Base-by-base conservation (phyloP, 2,113 vertebrate species). In the Datnioides undecimradiatus region DNA sequence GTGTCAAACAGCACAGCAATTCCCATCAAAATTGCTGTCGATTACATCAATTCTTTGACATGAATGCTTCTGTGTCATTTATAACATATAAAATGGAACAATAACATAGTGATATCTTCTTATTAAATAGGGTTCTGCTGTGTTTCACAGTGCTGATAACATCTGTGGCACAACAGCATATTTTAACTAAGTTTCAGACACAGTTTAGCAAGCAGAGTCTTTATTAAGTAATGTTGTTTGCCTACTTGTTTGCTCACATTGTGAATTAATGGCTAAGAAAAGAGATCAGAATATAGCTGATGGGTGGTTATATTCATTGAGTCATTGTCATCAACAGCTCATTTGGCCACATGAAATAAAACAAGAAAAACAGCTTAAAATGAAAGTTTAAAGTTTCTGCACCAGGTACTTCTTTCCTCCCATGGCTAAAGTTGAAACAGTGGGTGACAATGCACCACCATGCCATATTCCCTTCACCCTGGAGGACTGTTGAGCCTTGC, bases 401-500 rank as follows among this genome's bases (percentile, higher is more conserved):
- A 38, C 13, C 68, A 38, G 49, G 17, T 66, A 43, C 14, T n/a
- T 71, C 43, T 43, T 49, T 43, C 25, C 55, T 51, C 17, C 34
- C 55, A 4, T 5, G 40, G 57, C 63, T 65, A 34, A 63, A 80
- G 25, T 31, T 31, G 19, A 72, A 70, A 51, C 62, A 62, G 31
- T 73, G 46, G 63, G 72, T 62, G 73, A 86, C 54, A 73, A 57
- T 62, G 14, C 57, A 58, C 33, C 72, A 48, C 25, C 16, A 49
- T 33, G 75, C 62, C 77, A 62, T 43, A 60, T 71, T 79, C 40
- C 41, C 64, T 21, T 76, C 72, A 73, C 48, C 70, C 77, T 33
- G 12, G 38, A 75, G 73, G 55, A 64, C 70, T 71, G 82, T 65
- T 79, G 66, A 86, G 83, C 76, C 72, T 76, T 29, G 31, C 78